These are phyloP conservation scores for Morone chrysops DNA, from an alignment of 2,113 vertebrate genomes.

Conservation along the genomic window DNA sequence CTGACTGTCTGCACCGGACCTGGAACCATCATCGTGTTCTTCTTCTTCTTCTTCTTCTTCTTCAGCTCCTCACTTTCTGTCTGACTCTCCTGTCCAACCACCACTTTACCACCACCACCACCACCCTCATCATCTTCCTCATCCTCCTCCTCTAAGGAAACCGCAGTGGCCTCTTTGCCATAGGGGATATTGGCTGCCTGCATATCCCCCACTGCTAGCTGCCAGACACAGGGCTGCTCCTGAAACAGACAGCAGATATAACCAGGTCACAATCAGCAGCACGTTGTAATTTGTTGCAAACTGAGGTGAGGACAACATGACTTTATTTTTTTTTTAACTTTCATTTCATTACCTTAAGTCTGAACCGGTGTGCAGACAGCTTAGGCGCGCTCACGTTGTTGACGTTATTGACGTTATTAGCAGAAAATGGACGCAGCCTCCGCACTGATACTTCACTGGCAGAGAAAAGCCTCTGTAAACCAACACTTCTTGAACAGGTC, in stretches of 20 bases:
- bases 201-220: slow-evolving; percentile 32
- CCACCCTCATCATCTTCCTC: slow-evolving; percentile 13
- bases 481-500: background rate
- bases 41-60: background rate
- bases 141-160: slow-evolving; percentile 19
- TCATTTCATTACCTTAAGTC: slow-evolving; percentile 47
- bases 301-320: background rate
- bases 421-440: background rate
- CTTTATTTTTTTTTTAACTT: background rate
- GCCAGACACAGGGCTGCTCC: slow-evolving; percentile 2
- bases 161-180: slow-evolving; percentile 11
- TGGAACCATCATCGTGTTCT: background rate
- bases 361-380: background rate
- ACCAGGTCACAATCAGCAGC: background rate
- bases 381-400: background rate
- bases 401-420: accelerated
- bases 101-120: background rate
- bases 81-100: background rate
- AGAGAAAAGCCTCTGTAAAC: background rate
- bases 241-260: background rate
- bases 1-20: background rate
- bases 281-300: no score
- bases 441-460: background rate
- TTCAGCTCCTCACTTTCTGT: background rate
- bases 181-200: slow-evolving; percentile 19